Conservation (phyloP, 2,888 invertebrate species). For the Noctua fimbriata region DNA sequence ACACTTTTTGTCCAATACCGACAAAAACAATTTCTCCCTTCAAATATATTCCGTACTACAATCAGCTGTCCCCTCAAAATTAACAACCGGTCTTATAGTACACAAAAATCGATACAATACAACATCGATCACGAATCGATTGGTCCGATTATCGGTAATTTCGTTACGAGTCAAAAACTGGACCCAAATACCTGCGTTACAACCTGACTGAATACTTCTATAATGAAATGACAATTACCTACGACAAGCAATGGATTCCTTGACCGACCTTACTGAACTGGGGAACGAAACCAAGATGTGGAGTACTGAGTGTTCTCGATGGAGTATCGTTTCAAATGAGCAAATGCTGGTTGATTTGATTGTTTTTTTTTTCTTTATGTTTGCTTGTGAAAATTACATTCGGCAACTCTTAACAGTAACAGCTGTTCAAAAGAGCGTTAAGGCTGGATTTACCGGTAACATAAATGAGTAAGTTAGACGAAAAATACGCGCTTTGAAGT, state of each 20-base stretch:
- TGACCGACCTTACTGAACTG: constrained; percentile 67
- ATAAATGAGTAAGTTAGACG: neutral
- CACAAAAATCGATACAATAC: constrained; percentile 70
- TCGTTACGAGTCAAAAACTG: constrained; percentile 82
- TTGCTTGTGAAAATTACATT: neutral
- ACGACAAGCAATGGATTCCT: constrained; percentile 79
- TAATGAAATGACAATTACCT: constrained; percentile 90
- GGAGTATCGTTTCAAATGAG: constrained; percentile 12
- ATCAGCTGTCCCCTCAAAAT: constrained; percentile 58
- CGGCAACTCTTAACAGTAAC: neutral
- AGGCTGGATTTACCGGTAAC: neutral
- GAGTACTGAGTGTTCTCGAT: constrained; percentile 72
- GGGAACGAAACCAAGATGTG: constrained; percentile 11
- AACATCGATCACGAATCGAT: constrained; percentile 83
- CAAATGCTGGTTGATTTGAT: neutral
- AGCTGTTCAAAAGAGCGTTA: neutral
- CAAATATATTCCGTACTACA: constrained; percentile 43
- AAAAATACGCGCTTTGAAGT: no score
- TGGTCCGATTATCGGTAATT: constrained; percentile 87
- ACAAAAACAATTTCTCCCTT: constrained; percentile 32
- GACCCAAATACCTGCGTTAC: constrained; percentile 76
- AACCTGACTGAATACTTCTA: constrained; percentile 84
- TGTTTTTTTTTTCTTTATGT: neutral
- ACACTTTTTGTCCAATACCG: constrained; percentile 24
- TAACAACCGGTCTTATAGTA: constrained; percentile 56